phyloP scores from a whole-genome alignment of 2,113 vertebrate species.

The Corythornis madagascariensis region DNA sequence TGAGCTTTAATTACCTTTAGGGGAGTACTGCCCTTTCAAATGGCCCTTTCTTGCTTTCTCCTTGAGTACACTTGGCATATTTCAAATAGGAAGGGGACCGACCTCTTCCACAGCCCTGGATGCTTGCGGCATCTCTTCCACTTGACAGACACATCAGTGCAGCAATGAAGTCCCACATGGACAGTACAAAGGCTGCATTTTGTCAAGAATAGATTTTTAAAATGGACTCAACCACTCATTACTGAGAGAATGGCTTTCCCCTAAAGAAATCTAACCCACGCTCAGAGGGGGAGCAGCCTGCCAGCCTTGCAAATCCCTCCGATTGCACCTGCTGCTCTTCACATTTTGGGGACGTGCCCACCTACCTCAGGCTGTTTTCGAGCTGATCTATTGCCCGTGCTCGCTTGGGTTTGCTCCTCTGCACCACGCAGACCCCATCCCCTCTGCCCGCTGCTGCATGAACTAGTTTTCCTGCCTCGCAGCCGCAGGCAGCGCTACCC shows the following conservation, averaged over 20 bases:
- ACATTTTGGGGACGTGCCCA: not conserved
- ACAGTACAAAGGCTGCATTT: not conserved
- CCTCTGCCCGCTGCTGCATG: not conserved
- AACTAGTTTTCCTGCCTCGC: not conserved
- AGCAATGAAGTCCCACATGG: fast-evolving
- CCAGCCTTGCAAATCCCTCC: not conserved
- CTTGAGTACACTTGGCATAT: not conserved
- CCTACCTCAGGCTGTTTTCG: not conserved
- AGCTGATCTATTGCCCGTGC: fast-evolving
- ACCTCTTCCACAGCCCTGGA: not conserved
- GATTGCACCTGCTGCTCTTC: fast-evolving
- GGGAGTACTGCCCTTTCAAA: not conserved
- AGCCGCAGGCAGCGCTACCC: not conserved
- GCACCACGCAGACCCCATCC: not conserved
- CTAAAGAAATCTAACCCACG: not conserved
- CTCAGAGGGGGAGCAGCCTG: not conserved
- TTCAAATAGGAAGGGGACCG: not conserved
- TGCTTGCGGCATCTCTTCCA: fast-evolving
- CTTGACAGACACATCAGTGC: not conserved
- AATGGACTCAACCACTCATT: not conserved
- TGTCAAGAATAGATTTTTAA: not conserved
- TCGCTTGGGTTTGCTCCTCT: not conserved
- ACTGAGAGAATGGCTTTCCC: not conserved
- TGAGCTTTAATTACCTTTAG: not conserved
- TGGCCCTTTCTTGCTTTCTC: not conserved